Evolutionary conservation across 2,113 vertebrate genomes (phyloP), one percentile per base, ranked within the genome.

Genomic region (Boulengeromyrus knoepffleri): DNA sequence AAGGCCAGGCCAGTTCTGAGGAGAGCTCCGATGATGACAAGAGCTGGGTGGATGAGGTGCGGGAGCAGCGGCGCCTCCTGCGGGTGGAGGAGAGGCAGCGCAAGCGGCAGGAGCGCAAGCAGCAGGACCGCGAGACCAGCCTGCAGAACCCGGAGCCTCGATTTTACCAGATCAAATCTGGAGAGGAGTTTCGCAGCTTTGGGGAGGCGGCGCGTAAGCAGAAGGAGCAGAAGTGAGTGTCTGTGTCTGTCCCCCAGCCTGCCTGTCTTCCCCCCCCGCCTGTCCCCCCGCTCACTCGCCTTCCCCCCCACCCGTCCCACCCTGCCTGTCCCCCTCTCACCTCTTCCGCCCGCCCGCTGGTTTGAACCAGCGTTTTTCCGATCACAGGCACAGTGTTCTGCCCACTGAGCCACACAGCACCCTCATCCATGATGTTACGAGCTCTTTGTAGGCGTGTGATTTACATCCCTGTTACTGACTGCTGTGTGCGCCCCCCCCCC

Each of bases 21-120:
- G 97, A 98, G 91, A 98, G 97, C 94, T 99, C 99, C 45, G 97
- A 98, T 85, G 99, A 99, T 90, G 98, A 99, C 93, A 99, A 98
- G 93, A 96, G 93, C 93, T 99, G 99, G 99, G 98, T 99, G 91
- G 97, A 98, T 92, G 99, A 99, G 96, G 97, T 99, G 95, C 96
- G 98, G 95, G 97, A 97, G 94, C 98, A 99, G 96, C 96, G 97
- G 91, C 95, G 97, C 91, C 95, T 97, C 87, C 90, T 99, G 77
- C 91, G 95, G 90, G 95, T 96, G 93, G 98, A 99, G 94, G 96
- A 95, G 94, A 85, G 93, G 5, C 96, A 96, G 90, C 93, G 94
- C 89, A 95, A 93, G 91, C 93, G 95, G 92, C 97, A 95, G 95
- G 95, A 97, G 92, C 96, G 93, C 93, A 93, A 95, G 93, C 93